Percentiles rank a stretch among this genome's conserved stretches.
Conservation (phyloP, 2,888 invertebrate species). For the Bellardia pandia region DNA sequence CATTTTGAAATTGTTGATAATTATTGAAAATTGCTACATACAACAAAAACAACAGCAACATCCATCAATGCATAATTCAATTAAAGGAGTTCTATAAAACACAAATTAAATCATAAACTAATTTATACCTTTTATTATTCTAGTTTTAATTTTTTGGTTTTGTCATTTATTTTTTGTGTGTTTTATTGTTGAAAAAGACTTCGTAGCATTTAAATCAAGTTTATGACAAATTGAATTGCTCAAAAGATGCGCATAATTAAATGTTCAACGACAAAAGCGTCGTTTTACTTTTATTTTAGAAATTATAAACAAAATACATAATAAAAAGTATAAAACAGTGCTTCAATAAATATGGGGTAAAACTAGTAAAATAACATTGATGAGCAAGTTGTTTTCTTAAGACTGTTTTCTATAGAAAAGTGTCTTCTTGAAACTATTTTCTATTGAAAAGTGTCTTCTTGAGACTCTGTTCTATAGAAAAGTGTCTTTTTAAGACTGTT, state of each 20-base stretch:
- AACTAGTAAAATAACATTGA: too few species aligned
- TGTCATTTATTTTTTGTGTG: too few species aligned
- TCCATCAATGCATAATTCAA: slow-evolving; percentile 29
- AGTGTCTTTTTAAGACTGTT: too few species aligned
- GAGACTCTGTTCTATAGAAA: too few species aligned
- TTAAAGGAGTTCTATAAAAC: slow-evolving; percentile 34
- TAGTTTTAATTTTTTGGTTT: not conserved
- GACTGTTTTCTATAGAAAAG: too few species aligned
- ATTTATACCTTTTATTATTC: slow-evolving; percentile 30
- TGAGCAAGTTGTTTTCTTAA: too few species aligned
- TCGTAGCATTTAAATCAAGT: slow-evolving; percentile 5
- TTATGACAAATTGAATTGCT: slow-evolving; percentile 36
- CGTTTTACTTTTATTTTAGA: not conserved
- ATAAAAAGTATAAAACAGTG: not conserved
- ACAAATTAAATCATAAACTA: slow-evolving; percentile 44
- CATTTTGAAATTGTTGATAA: slow-evolving; percentile 27
- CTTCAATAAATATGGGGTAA: too few species aligned
- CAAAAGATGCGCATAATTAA: slow-evolving; percentile 30
- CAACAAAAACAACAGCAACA: slow-evolving; percentile 10
- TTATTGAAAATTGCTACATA: slow-evolving; percentile 39
- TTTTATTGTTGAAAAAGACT: not conserved
- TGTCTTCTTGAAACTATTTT: too few species aligned
- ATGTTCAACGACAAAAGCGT: slow-evolving; percentile 2
- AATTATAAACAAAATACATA: not conserved
- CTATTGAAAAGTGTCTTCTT: too few species aligned